These are phyloP conservation scores for Phocides pigmalion DNA, from an alignment of 1,140 invertebrate genomes.

Conservation along the genomic window DNA sequence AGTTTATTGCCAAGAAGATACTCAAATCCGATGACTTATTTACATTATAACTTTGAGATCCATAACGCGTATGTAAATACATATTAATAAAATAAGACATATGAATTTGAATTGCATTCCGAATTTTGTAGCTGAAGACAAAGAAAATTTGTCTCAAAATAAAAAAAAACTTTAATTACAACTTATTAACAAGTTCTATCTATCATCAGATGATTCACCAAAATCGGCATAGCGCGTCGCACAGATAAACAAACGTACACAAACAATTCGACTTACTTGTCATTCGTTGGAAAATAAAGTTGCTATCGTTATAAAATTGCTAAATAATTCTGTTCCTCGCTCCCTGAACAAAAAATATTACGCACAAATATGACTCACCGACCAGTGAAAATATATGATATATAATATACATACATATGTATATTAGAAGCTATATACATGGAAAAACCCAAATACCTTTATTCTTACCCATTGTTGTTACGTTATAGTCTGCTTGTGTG, in stretches of 20 bases:
- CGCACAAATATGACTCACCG: slow-evolving; percentile 55
- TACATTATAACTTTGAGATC: no score
- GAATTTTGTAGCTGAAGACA: no score
- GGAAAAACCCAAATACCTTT: slow-evolving; percentile 79
- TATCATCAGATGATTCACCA: neutral
- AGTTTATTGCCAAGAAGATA: no score
- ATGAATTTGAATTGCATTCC: no score
- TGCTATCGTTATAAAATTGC: neutral
- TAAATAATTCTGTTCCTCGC: neutral
- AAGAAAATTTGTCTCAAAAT: no score
- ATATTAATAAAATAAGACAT: no score
- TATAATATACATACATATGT: slow-evolving; percentile 35
- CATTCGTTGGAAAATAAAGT: neutral
- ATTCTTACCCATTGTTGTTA: slow-evolving; percentile 81
- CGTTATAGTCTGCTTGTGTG: slow-evolving; percentile 75
- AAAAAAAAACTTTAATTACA: no score
- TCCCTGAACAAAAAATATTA: slow-evolving; percentile 44
- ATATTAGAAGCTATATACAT: slow-evolving; percentile 46
- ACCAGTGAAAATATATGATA: slow-evolving; percentile 43
- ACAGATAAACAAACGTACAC: neutral
- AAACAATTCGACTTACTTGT: neutral
- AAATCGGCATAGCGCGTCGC: neutral
- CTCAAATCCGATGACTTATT: no score
- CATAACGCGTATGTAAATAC: no score
- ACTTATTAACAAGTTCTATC: neutral